These are phyloP conservation scores for Isichthys henryi DNA, from an alignment of 2,113 vertebrate species.

Conservation along the genomic window DNA sequence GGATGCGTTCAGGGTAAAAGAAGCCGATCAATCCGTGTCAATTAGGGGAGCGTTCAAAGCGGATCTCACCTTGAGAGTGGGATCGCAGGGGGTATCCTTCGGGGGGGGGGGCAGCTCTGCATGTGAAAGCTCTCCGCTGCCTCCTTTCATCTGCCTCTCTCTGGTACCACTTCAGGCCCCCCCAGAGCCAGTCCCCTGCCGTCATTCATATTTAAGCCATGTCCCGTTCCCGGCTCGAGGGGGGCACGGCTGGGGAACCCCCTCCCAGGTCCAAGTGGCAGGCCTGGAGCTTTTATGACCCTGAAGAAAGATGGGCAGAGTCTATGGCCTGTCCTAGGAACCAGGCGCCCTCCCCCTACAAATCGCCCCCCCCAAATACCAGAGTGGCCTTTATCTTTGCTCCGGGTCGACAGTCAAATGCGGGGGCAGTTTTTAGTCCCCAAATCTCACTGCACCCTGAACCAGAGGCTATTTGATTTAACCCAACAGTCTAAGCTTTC, in stretches of 20 bases:
- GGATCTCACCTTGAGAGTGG: conserved; percentile 55
- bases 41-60: conserved; percentile 58
- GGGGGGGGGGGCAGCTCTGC: conserved; percentile 27
- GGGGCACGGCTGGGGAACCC: neutral
- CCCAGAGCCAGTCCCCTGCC: conserved; percentile 13
- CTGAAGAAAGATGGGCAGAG: conserved; percentile 35
- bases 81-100: conserved; percentile 50
- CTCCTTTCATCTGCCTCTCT: conserved; percentile 42
- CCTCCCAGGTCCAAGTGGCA: neutral
- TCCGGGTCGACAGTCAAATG: conserved; percentile 44
- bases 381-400: conserved; percentile 29
- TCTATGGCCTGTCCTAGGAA: conserved; percentile 15
- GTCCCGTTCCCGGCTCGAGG: conserved; percentile 23
- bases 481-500: conserved; percentile 30
- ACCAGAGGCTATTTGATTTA: conserved; percentile 45
- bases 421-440: conserved; percentile 32
- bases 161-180: conserved; percentile 41
- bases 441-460: conserved; percentile 22
- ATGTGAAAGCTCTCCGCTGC: conserved; percentile 41
- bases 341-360: conserved; percentile 20
- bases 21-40: conserved; percentile 66
- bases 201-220: conserved; percentile 46
- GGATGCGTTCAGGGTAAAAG: conserved; percentile 46
- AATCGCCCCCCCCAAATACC: conserved; percentile 19
- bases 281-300: neutral